phyloP scores from a whole-genome alignment of 2,113 vertebrate genomes.

The Alethe diademata region DNA sequence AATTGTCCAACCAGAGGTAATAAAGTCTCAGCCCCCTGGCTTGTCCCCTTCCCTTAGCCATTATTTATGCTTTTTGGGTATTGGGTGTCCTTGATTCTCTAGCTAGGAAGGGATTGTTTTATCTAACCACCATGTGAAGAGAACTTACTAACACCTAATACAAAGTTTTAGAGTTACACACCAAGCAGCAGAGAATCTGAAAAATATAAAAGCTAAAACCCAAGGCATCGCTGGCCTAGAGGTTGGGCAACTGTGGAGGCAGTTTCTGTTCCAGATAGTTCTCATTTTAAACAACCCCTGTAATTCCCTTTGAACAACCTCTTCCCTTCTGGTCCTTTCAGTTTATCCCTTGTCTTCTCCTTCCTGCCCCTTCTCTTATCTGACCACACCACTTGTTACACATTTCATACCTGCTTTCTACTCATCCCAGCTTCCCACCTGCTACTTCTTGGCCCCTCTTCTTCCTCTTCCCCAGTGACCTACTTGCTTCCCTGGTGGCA shows the following conservation, averaged over 20 bases:
- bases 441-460: background rate
- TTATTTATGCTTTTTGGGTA: too few relatives aligned
- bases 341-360: background rate
- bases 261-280: background rate
- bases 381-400: rapidly evolving
- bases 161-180: too few relatives aligned
- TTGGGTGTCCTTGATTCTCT: too few relatives aligned
- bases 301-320: background rate
- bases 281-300: background rate
- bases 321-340: background rate
- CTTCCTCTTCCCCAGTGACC: background rate
- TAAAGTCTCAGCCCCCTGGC: too few relatives aligned
- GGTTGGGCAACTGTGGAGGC: background rate
- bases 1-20: too few relatives aligned
- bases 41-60: too few relatives aligned
- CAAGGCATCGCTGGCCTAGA: background rate
- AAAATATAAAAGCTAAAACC: too few relatives aligned
- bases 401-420: background rate
- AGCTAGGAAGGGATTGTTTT: too few relatives aligned
- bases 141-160: too few relatives aligned
- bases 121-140: too few relatives aligned
- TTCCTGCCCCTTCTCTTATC: background rate
- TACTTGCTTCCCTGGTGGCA: background rate
- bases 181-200: too few relatives aligned
- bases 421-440: background rate